These are phyloP conservation scores for Aselliscus stoliczkanus DNA, from an alignment of 2,797 vertebrate genomes.

Conservation along the genomic window DNA sequence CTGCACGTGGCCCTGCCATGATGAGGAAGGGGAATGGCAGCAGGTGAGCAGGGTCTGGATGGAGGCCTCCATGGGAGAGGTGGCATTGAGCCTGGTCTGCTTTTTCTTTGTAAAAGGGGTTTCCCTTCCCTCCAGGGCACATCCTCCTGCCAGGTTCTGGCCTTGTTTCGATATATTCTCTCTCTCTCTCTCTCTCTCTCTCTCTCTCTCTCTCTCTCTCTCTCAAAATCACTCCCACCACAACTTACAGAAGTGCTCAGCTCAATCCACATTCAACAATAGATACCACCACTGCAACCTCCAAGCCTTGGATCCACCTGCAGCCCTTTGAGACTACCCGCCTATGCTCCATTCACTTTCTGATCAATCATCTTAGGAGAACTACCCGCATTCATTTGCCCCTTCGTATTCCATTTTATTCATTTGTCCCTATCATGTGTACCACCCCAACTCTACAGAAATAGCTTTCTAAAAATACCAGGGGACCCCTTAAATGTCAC, in stretches of 20 bases:
- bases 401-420: background rate
- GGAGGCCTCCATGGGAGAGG: rapidly evolving
- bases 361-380: background rate
- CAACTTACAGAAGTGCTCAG: background rate
- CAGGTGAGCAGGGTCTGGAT: background rate
- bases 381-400: background rate
- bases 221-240: background rate
- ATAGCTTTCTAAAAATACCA: background rate
- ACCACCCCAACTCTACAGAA: background rate
- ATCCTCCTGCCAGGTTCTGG: background rate
- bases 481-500: background rate
- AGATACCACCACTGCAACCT: background rate
- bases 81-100: too few species aligned
- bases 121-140: background rate
- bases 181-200: background rate
- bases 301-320: background rate
- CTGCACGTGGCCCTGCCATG: rapidly evolving
- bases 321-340: background rate
- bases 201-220: background rate
- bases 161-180: too few species aligned
- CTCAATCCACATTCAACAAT: background rate
- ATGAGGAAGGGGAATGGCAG: background rate
- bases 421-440: background rate
- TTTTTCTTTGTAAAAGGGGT: background rate
- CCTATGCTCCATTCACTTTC: background rate